phyloP scores from a whole-genome alignment of 2,113 vertebrate genomes.

The Dicerorhinus sumatrensis region DNA sequence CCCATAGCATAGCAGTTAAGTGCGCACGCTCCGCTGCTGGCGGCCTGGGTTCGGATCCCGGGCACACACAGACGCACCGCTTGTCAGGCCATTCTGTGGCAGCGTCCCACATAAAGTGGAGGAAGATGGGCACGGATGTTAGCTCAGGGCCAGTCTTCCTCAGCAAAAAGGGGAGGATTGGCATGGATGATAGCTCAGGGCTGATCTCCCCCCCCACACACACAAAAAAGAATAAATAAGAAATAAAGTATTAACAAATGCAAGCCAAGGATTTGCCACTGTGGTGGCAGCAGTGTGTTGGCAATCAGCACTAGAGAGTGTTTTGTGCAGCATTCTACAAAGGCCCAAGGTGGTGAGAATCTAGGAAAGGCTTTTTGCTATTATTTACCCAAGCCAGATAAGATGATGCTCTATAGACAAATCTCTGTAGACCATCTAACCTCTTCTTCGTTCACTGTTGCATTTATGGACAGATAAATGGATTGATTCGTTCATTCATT shows the following conservation, averaged over 20 bases:
- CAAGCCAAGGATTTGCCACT: background rate
- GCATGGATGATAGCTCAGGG: too few species aligned
- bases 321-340: background rate
- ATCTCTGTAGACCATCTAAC: background rate
- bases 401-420: background rate
- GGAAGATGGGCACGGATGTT: too few species aligned
- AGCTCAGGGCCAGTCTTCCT: too few species aligned
- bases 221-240: background rate
- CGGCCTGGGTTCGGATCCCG: too few species aligned
- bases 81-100: too few species aligned
- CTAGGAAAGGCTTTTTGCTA: background rate
- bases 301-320: background rate
- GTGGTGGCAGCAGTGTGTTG: fast-evolving
- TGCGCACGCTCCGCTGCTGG: too few species aligned
- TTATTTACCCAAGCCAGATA: background rate
- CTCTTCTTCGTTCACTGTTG: background rate
- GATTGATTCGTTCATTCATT: background rate
- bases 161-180: too few species aligned
- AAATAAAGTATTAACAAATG: background rate
- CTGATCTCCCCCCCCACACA: too few species aligned
- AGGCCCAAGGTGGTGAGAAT: background rate
- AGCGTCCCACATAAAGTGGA: too few species aligned
- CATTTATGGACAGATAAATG: background rate
- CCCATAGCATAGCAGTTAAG: too few species aligned
- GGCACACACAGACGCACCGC: too few species aligned